Evolutionary conservation across 1,140 invertebrate species (phyloP).

Genomic region (Andricus grossulariae): DNA sequence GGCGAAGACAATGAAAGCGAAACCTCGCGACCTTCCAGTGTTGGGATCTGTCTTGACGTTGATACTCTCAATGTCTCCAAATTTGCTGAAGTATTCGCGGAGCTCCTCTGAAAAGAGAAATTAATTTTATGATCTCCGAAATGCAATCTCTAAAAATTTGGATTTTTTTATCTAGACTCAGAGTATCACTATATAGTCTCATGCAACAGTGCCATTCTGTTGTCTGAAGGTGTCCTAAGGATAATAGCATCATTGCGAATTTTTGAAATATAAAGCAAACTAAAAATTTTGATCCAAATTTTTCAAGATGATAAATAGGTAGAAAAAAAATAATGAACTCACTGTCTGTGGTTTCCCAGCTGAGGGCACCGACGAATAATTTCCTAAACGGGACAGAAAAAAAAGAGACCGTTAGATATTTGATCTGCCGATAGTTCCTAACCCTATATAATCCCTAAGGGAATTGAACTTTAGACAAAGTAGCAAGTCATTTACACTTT

Average conservation of each 20-base stretch:
- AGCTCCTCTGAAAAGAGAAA: constrained; percentile 88
- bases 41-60: constrained; percentile 95
- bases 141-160: not conserved
- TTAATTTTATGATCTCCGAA: not conserved
- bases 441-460: not conserved
- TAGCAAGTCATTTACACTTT: constrained; percentile 1
- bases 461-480: not conserved
- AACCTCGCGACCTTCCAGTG: constrained; percentile 92
- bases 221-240: constrained; percentile 65
- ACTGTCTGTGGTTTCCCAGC: constrained; percentile 99
- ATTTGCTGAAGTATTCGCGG: constrained; percentile 91
- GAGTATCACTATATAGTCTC: not conserved
- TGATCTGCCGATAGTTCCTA: not conserved
- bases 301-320: not conserved
- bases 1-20: constrained; percentile 97
- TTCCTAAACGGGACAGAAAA: constrained; percentile 88
- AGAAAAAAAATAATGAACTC: constrained; percentile 76
- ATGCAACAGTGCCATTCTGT: constrained; percentile 30
- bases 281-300: not conserved
- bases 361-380: constrained; percentile 97
- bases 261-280: not conserved
- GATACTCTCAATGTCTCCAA: constrained; percentile 94
- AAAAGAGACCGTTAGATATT: constrained; percentile 45
- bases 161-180: not conserved
- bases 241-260: constrained; percentile 55